Percentiles rank a stretch among this genome's conserved stretches.
phyloP scores from a whole-genome alignment of 2,797 vertebrate genomes.

The Fratercula arctica region DNA sequence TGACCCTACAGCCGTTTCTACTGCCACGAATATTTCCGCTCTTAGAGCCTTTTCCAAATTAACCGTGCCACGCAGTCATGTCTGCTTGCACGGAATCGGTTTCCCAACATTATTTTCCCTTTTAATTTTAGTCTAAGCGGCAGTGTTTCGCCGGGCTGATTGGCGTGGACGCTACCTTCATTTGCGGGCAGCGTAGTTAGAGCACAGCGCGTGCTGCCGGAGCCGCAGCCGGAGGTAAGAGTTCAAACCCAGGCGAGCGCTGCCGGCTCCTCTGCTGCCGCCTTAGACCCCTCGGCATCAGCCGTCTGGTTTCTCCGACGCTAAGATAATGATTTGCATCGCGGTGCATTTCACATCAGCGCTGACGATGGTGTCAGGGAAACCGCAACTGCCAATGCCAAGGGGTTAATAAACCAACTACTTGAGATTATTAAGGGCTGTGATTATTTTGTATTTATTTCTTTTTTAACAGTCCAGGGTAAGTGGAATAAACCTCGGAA shows the following conservation, averaged over 20 bases:
- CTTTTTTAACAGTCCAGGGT: background rate
- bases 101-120: fast-evolving
- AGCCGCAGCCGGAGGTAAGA: background rate
- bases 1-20: background rate
- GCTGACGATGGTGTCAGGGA: background rate
- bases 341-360: background rate
- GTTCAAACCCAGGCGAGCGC: background rate
- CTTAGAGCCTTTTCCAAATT: background rate
- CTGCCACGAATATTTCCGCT: fast-evolving
- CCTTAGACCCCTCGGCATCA: background rate
- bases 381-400: slow-evolving; percentile 17
- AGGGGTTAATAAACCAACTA: slow-evolving; percentile 42
- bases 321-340: background rate
- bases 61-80: fast-evolving
- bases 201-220: fast-evolving
- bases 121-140: background rate
- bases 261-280: background rate
- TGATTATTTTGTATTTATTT: background rate
- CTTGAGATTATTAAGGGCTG: slow-evolving; percentile 27
- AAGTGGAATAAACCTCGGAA: background rate
- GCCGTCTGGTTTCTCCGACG: background rate
- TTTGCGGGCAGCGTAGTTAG: background rate
- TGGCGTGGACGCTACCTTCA: background rate
- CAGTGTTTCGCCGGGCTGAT: fast-evolving
- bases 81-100: fast-evolving